phyloP scores from a whole-genome alignment of 1,140 invertebrate species.

The Mactra quadrangularis region DNA sequence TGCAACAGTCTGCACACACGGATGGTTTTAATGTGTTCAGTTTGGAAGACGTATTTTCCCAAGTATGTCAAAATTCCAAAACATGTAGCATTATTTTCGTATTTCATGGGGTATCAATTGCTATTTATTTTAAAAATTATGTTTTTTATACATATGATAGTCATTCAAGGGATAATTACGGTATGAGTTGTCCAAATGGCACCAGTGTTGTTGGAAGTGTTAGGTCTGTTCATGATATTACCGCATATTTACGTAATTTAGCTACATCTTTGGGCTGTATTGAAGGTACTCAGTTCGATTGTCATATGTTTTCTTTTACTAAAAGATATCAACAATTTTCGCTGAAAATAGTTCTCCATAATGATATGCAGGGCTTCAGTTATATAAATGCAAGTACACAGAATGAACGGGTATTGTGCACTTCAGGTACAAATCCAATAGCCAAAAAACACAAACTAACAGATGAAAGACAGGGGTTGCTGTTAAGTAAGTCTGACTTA shows the following conservation, averaged over 20 bases:
- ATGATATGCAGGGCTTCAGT: too few relatives aligned
- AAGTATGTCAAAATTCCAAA: too few relatives aligned
- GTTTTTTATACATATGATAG: constrained; percentile 22
- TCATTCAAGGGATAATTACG: constrained; percentile 6
- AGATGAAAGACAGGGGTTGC: too few relatives aligned
- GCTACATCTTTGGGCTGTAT: neutral
- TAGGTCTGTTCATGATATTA: neutral
- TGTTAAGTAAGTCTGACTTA: too few relatives aligned
- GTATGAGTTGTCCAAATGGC: neutral
- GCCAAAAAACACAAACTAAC: too few relatives aligned
- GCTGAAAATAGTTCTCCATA: too few relatives aligned
- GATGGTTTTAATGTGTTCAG: too few relatives aligned
- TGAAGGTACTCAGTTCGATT: constrained; percentile 1
- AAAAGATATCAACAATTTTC: too few relatives aligned
- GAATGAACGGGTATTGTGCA: neutral
- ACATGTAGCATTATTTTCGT: too few relatives aligned
- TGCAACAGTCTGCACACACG: too few relatives aligned
- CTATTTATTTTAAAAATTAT: neutral
- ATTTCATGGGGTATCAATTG: constrained; percentile 12
- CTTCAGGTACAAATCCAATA: neutral
- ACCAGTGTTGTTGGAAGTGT: neutral
- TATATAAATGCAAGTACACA: too few relatives aligned
- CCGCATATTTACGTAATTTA: neutral
- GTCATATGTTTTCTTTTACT: neutral
- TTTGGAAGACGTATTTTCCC: too few relatives aligned